These are phyloP conservation scores for Piprites chloris DNA, from an alignment of 2,113 vertebrate species.

Conservation along the genomic window DNA sequence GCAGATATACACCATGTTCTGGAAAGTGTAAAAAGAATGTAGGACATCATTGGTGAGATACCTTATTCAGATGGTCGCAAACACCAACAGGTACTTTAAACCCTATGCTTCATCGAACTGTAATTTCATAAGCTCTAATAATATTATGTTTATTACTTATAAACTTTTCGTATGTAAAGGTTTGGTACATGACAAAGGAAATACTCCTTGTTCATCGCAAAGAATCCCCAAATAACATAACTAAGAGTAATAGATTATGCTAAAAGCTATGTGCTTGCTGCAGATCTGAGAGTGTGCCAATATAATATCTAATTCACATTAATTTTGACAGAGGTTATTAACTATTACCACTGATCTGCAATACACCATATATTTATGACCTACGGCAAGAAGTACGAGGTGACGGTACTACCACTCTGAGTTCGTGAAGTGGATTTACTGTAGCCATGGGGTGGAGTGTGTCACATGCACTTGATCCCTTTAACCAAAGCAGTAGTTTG, in stretches of 20 bases:
- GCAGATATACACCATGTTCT: background rate
- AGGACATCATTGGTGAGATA: background rate
- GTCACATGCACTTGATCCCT: background rate
- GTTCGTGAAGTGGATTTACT: too few relatives aligned
- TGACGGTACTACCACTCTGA: background rate
- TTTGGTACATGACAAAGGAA: background rate
- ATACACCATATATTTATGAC: background rate
- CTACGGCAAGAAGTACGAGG: background rate
- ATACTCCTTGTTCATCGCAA: background rate
- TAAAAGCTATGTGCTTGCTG: background rate
- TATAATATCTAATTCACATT: background rate
- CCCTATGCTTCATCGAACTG: background rate
- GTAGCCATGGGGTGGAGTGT: too few relatives aligned
- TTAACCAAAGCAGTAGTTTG: background rate
- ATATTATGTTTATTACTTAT: background rate
- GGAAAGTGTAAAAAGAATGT: background rate
- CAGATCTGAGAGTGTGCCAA: too few relatives aligned
- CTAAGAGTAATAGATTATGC: background rate
- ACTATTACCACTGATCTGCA: background rate
- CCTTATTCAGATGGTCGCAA: background rate
- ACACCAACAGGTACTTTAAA: background rate
- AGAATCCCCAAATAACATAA: background rate
- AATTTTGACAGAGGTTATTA: background rate
- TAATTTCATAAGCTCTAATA: background rate
- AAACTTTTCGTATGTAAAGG: background rate